Base-by-base conservation (phyloP, 2,797 vertebrate species). In the Hafferia zeledoni region DNA sequence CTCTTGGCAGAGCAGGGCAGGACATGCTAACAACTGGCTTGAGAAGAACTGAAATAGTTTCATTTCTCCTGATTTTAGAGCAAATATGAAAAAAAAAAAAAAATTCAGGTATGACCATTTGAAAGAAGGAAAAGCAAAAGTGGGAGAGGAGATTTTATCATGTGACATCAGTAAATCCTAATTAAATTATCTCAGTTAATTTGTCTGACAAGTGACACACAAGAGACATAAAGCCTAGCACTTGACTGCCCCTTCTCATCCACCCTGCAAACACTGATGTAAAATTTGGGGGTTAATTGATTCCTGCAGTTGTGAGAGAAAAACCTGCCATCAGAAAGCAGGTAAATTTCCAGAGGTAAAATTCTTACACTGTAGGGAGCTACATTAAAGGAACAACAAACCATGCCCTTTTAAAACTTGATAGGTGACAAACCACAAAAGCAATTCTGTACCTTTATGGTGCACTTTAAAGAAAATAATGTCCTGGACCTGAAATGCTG, bases 331-430 rank as follows among this genome's bases (percentile, higher is more conserved):
- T 61, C 9, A 49, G 52, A 82, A 77, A 37, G 18, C 27, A 77
- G 49, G 27, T 67, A 64, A 79, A 81, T 82, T 93, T 95, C 74
- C 44, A 83, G 65, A 76, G 18, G 87, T 41, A 86, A 93, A 80
- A 92, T 6, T 17, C 15, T 87, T 61, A 47, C 6, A 52, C 28
- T 3, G 6, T 9, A 39, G 27, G 27, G 31, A 90, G 28, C 16
- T 83, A 67, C 23, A 47, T 65, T 67, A 85, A 83, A 83, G 33
- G 39, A 80, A 61, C 13, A 77, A 37, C n/a, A 69, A 49, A 5
- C 7, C 17, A 20, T 18, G 31, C 24, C 22, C 55, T 82, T 89
- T 90, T 70, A 89, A 87, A 81, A 57, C 28, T 41, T 24, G 3
- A 31, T 37, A 28, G 57, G 55, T 72, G 65, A 74, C 37, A 83